Percentiles rank a stretch among this genome's conserved stretches.
Conservation (phyloP, 2,888 invertebrate genomes). For the Lysandra coridon region DNA sequence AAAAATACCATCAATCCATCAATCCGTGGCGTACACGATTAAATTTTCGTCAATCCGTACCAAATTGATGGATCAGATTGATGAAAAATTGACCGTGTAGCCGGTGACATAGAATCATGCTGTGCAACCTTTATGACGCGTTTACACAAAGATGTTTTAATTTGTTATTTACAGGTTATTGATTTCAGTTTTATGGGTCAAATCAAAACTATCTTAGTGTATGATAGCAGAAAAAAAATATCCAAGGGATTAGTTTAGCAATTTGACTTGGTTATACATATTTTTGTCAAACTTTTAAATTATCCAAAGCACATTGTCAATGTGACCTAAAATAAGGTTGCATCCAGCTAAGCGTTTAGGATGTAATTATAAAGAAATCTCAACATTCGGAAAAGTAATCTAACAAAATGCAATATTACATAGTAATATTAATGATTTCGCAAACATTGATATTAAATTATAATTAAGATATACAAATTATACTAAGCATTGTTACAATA, state of each 20-base stretch:
- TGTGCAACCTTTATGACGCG: neutral
- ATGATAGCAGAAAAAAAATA: neutral
- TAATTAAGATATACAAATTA: conserved; percentile 39
- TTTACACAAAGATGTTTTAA: neutral
- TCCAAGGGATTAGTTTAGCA: neutral
- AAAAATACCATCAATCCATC: no score
- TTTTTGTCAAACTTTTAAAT: neutral
- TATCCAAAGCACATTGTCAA: neutral
- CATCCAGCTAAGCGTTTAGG: conserved; percentile 9
- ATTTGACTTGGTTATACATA: neutral
- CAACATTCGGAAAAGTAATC: conserved; percentile 35
- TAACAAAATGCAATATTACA: conserved; percentile 44
- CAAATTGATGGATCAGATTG: no score
- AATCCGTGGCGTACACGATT: no score
- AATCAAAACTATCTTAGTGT: neutral
- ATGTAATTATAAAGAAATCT: conserved; percentile 27
- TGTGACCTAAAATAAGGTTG: neutral
- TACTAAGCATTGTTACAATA: conserved; percentile 68
- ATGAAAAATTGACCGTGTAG: no score
- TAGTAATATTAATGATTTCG: conserved; percentile 44
- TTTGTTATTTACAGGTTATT: neutral
- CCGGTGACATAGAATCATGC: neutral
- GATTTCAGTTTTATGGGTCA: neutral
- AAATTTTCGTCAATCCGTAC: no score
- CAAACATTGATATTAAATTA: conserved; percentile 35